Evolutionary conservation across 2,797 vertebrate species (phyloP).

Genomic region (Morus bassanus): DNA sequence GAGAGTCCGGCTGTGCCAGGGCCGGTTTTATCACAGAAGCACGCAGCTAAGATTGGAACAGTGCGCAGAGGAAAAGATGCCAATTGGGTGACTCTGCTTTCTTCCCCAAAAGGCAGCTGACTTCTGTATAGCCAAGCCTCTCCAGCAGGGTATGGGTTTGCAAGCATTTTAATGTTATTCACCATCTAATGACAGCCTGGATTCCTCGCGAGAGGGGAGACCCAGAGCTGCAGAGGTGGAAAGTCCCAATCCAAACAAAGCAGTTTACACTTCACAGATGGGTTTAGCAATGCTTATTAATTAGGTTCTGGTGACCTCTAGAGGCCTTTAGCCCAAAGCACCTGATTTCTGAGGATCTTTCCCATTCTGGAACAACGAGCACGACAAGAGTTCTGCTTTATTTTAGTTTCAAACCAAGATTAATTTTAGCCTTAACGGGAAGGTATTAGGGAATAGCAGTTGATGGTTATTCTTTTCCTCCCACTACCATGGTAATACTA

Average conservation of each 20-base stretch:
- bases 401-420: neutral
- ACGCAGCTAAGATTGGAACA: neutral
- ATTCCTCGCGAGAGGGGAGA: neutral
- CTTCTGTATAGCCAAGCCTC: neutral
- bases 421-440: neutral
- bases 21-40: neutral
- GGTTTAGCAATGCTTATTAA: neutral
- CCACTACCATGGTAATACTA: neutral
- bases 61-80: neutral
- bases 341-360: neutral
- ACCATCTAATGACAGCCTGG: rapidly evolving
- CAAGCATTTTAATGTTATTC: neutral
- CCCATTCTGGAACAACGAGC: neutral
- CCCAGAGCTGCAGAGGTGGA: neutral
- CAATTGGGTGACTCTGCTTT: neutral
- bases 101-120: neutral
- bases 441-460: neutral
- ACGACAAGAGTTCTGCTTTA: neutral
- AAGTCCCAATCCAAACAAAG: neutral
- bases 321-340: constrained; percentile 41
- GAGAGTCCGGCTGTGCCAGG: neutral
- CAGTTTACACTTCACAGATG: neutral
- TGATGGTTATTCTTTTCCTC: neutral
- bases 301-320: constrained; percentile 66
- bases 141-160: neutral